Evolutionary conservation across 2,113 vertebrate species (phyloP), one percentile per base, ranked within the genome.

Genomic region (Glaucomys volans): DNA sequence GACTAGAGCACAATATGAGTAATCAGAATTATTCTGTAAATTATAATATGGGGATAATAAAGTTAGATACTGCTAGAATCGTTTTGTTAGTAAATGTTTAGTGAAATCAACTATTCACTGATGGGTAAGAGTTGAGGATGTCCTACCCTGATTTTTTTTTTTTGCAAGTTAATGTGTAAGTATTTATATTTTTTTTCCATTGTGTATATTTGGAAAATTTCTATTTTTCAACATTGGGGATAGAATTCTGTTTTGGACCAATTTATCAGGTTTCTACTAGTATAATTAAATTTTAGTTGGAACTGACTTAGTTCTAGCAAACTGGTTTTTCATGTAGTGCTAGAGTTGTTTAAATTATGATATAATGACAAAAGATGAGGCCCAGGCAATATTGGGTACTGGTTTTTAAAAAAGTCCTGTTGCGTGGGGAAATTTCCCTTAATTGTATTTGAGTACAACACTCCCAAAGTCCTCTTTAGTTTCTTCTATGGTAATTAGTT

Each of bases 51-150:
- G 24, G 24, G 18, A 16, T 94, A 40, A 83, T 74, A 40, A 84
- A 84, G 40, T 77, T 54, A 77, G 40, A n/a, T 92, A 42, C 85
- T 97, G 32, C 17, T 83, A 52, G 13, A 9, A 50, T 30, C 85
- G 82, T 93, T 95, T 91, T 96, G 37, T 85, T 87, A 89, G n/a
- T 74, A 75, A 81, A 75, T 86, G 37, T 91, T 93, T 86, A 80
- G 35, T 30, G 72, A 14, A 92, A 95, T 24, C 91, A 42, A 83
- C 28, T 83, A 11, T 89, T 93, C n/a, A 82, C 16, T 50, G 37
- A 86, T 93, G 8, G 47, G 32, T 88, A 87, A 47, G 75, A 92
- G n/a, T 94, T 87, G 72, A 97, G 35, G 18, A 1, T 87, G 5
- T 57, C 17, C 8, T 5, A n/a, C n/a, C 26, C 16, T 14, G 4